Base-by-base conservation (phyloP, 2,797 vertebrate species). In the Saxicola maurus region DNA sequence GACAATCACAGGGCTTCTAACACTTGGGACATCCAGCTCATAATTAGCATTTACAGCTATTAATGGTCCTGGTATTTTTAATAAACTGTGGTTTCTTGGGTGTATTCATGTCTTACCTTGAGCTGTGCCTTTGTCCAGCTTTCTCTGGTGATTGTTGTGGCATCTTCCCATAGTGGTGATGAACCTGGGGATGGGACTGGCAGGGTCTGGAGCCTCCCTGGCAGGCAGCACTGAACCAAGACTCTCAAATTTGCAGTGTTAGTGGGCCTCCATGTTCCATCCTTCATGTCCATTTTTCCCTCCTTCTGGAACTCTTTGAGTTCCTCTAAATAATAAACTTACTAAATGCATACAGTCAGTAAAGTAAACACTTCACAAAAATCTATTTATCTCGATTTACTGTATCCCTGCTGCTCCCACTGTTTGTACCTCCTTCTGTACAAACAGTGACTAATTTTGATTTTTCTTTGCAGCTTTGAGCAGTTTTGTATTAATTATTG, bases 401-500 rank as follows among this genome's bases (percentile, higher is more conserved):
- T 20, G 0, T 3, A 15, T 57, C 57, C 43, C 10, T 46, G 33
- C 15, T 38, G 38, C 38, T 38, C 38, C 38, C 49, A 2, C 52
- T 52, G 13, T 59, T 65, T n/a, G 6, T 6, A 31, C 25, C 43
- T 82, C 27, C 42, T 62, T 35, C 61, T 51, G 13, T 35, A n/a
- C 48, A 53, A 52, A 10, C 8, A 65, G 25, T 77, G 49, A 74
- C 72, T 6, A 2, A 71, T 87, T 64, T 38, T 72, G 66, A 17
- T 84, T 57, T 87, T 85, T 66, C 23, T 73, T 87, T 51, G 40
- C 94, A 99, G 99, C 97, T 99, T 99, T 68, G 99, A 99, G 96
- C 99, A 99, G 92, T 99, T 99, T 94, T 99, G 99, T 87, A 99
- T 99, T 95, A 99, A 99, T 96, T 99, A 99, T 74, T 99, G 99